These are phyloP conservation scores for Lophius americanus DNA, from an alignment of 2,797 vertebrate genomes.

Conservation along the genomic window DNA sequence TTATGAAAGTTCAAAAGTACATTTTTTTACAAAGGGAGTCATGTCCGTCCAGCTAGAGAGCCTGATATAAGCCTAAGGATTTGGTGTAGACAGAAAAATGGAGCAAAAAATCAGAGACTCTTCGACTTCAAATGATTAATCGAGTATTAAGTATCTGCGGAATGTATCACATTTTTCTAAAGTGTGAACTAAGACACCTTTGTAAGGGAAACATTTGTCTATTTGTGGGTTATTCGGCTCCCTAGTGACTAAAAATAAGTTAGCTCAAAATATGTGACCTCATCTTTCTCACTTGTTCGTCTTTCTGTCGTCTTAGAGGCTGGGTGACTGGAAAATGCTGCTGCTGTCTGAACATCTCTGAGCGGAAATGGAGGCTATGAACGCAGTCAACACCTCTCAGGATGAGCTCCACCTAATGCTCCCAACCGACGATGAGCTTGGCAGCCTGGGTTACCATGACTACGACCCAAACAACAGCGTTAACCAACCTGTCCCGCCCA, in stretches of 20 bases:
- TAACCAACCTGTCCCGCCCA: conserved; percentile 25
- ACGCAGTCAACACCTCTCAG: conserved; percentile 59
- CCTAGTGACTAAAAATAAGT: no score
- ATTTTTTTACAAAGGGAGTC: no score
- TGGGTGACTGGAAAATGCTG: conserved; percentile 29
- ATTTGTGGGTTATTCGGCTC: no score
- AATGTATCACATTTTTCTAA: no score
- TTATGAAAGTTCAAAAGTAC: background rate
- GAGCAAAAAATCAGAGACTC: background rate
- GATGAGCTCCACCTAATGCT: conserved; percentile 42
- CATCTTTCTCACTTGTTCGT: background rate
- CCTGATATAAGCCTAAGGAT: background rate
- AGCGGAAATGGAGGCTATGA: conserved; percentile 72
- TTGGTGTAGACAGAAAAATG: background rate
- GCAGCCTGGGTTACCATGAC: conserved; percentile 31
- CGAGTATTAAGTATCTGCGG: no score
- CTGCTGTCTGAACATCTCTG: conserved; percentile 35
- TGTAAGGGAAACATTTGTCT: no score
- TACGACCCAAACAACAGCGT: conserved; percentile 9
- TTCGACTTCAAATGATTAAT: no score
- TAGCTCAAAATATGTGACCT: background rate
- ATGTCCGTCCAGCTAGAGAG: background rate
- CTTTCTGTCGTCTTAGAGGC: background rate
- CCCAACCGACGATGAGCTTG: conserved; percentile 5
- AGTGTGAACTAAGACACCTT: no score